These are phyloP conservation scores for Danio rerio DNA, from an alignment of 2,113 vertebrate species.

Conservation along the genomic window GRCz12tu NC_133193.1:41667001-41667500, in stretches of 20 bases:
- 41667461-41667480: background rate
- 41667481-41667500: background rate
- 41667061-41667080: conserved; percentile 53
- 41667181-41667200: conserved; percentile 84
- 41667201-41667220: conserved; percentile 77
- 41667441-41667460: background rate
- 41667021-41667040: background rate
- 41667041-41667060: conserved; percentile 3
- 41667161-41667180: conserved; percentile 71
- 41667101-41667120: conserved; percentile 64
- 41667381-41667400: too few relatives aligned
- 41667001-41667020: too few relatives aligned
- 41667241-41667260: conserved; percentile 37
- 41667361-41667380: background rate
- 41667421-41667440: background rate
- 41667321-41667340: background rate
- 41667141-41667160: conserved; percentile 64
- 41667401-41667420: background rate
- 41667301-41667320: conserved; percentile 31
- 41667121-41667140: conserved; percentile 56
- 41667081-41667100: conserved; percentile 60
- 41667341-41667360: background rate
- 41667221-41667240: conserved; percentile 59
- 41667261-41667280: conserved; percentile 33
- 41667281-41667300: conserved; percentile 21